Conservation (phyloP, 37 sponge, comb jelly and placozoan species). For the Aphrocallistes beatrix region DNA sequence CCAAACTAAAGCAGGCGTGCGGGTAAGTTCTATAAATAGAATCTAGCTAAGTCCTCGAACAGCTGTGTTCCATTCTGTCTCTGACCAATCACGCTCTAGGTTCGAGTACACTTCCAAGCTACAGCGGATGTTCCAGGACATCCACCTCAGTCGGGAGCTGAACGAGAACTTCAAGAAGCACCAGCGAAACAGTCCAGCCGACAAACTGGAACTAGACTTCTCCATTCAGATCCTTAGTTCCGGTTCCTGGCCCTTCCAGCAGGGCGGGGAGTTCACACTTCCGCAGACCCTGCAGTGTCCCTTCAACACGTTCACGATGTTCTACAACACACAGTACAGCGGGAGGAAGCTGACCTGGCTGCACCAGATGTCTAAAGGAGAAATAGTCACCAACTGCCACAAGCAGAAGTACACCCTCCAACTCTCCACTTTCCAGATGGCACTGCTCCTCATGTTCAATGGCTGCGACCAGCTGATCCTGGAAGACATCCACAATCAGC, state of each 20-base stretch:
- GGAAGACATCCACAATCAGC: background rate
- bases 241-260: conserved; percentile 91
- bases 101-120: conserved; percentile 98
- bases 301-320: conserved; percentile 53
- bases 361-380: conserved; percentile 80
- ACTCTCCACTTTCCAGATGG: conserved; percentile 96
- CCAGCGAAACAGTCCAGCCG: conserved; percentile 18
- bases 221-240: conserved; percentile 84
- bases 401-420: conserved; percentile 74
- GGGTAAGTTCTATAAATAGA: conserved; percentile 34
- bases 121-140: conserved; percentile 97
- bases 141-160: conserved; percentile 80
- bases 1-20: conserved; percentile 93
- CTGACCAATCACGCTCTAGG: too few relatives aligned
- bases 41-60: too few relatives aligned
- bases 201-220: conserved; percentile 75
- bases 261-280: conserved; percentile 52
- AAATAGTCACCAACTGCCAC: conserved; percentile 72
- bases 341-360: conserved; percentile 94
- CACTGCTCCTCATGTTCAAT: conserved; percentile 80
- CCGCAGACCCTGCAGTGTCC: conserved; percentile 69
- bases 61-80: too few relatives aligned
- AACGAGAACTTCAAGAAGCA: conserved; percentile 71
- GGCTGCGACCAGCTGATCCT: conserved; percentile 16
- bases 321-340: conserved; percentile 86